These are phyloP conservation scores for Cyprinella venusta DNA, from an alignment of 2,797 vertebrate genomes.

Conservation along the genomic window DNA sequence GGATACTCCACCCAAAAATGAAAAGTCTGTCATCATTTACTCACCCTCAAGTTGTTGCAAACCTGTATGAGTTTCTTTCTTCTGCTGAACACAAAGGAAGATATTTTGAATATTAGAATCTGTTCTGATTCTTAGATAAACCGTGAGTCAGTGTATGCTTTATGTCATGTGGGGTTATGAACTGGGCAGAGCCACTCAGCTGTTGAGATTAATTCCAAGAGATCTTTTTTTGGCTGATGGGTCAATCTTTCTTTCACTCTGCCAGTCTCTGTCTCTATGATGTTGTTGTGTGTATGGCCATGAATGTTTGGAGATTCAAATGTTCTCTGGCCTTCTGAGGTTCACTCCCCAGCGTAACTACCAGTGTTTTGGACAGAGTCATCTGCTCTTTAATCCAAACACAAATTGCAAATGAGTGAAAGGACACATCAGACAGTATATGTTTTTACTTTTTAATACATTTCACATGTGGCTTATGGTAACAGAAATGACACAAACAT, in stretches of 20 bases:
- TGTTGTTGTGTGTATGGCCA: background rate
- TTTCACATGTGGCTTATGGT: slow-evolving; percentile 4
- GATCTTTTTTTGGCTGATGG: slow-evolving; percentile 55
- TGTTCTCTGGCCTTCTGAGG: background rate
- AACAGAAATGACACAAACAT: slow-evolving; percentile 24
- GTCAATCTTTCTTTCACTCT: slow-evolving; percentile 17
- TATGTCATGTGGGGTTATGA: slow-evolving; percentile 9
- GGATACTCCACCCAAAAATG: no score
- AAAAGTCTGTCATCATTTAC: no score
- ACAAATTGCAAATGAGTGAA: background rate
- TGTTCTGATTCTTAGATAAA: background rate
- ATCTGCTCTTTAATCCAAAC: background rate
- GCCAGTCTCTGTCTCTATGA: background rate
- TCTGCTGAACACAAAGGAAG: no score
- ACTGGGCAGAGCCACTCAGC: slow-evolving; percentile 43
- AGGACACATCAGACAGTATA: background rate
- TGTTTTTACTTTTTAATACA: slow-evolving; percentile 17
- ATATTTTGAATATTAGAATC: background rate
- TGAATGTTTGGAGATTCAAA: background rate
- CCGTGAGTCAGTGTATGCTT: background rate
- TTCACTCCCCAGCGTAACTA: background rate
- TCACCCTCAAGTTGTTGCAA: no score
- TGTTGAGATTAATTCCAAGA: slow-evolving; percentile 57
- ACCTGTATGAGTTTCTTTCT: no score
- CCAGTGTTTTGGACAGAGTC: background rate